Evolutionary conservation across 2,797 vertebrate species (phyloP), one percentile per base, ranked within the genome.

Genomic region (Oryzias sinensis): DNA sequence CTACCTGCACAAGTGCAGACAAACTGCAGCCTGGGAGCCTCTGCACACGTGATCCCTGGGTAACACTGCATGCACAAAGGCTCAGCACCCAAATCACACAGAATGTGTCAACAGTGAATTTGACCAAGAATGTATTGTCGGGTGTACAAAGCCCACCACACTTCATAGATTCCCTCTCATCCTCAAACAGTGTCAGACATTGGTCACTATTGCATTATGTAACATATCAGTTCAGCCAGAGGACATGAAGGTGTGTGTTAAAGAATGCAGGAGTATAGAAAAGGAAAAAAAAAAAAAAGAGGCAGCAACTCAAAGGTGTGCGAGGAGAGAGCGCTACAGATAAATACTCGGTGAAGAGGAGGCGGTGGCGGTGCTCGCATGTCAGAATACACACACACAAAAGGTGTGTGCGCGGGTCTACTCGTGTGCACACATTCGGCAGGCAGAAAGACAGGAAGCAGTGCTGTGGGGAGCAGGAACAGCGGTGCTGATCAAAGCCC

Each of bases 401-500:
- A 54, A 69, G 68, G 54, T 68, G 60, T 50, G 55, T 59, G 53
- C 13, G 64, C 50, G 66, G 45, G 47, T 48, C 49, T 54, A 45
- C 16, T 55, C 9, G 62, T 14, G 56, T 24, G 25, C 0, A 61
- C 48, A 45, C 68, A 59, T 71, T 83, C 72, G 6, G 76, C 79
- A 83, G 79, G 72, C 74, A 83, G 80, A 83, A 67, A 85, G 85
- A 86, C 86, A 82, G 88, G 85, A 87, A 87, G 85, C 79, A 57
- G 70, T 82, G 86, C 85, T 81, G 81, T 81, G 84, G 72, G 85
- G 80, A 85, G 79, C 73, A 81, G 84, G 80, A 83, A 87, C 83
- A 84, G 83, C 62, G 70, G 80, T 81, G 80, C 60, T 85, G 90
- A 90, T 91, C 87, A 88, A 89, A 90, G 88, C 79, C 82, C 86